Conservation (phyloP, 1,140 invertebrate genomes). For the Mesaphorura yosii region DNA sequence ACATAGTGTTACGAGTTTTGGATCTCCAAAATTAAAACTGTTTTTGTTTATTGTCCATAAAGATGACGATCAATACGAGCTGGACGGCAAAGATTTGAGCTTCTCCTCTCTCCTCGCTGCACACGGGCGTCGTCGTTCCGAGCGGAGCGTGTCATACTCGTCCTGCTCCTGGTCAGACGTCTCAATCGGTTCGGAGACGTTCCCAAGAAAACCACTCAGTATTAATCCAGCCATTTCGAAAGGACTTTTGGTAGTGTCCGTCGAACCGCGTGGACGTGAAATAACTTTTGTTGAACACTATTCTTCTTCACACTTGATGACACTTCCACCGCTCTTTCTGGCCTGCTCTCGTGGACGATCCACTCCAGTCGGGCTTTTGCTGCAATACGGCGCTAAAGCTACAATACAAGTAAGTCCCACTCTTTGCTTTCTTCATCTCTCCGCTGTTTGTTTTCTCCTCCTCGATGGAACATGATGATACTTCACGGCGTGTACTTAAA, state of each 20-base stretch:
- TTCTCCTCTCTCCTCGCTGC: slow-evolving; percentile 35
- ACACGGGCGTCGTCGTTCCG: slow-evolving; percentile 34
- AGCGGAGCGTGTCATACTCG: slow-evolving; percentile 30
- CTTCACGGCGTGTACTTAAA: too few relatives aligned
- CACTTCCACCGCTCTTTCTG: slow-evolving; percentile 44
- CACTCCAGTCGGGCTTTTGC: slow-evolving; percentile 42
- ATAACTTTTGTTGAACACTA: slow-evolving; percentile 38
- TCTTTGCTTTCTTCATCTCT: not conserved
- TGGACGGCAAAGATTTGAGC: slow-evolving; percentile 33
- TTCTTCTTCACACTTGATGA: slow-evolving; percentile 41
- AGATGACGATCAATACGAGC: slow-evolving; percentile 33
- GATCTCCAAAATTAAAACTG: too few relatives aligned
- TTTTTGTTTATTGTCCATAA: not conserved
- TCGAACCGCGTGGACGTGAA: slow-evolving; percentile 30
- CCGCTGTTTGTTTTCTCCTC: too few relatives aligned
- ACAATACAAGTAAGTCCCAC: slow-evolving; percentile 35
- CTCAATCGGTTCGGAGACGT: slow-evolving; percentile 29
- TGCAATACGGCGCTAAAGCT: slow-evolving; percentile 44
- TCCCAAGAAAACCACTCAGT: slow-evolving; percentile 31
- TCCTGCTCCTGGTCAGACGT: slow-evolving; percentile 31
- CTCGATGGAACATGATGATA: too few relatives aligned
- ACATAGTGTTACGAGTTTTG: too few relatives aligned
- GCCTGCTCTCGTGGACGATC: slow-evolving; percentile 43
- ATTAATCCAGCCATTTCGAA: slow-evolving; percentile 33
- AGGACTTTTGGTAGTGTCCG: slow-evolving; percentile 26